Conservation (phyloP, 2,888 invertebrate genomes). For the Dioctria linearis region DNA sequence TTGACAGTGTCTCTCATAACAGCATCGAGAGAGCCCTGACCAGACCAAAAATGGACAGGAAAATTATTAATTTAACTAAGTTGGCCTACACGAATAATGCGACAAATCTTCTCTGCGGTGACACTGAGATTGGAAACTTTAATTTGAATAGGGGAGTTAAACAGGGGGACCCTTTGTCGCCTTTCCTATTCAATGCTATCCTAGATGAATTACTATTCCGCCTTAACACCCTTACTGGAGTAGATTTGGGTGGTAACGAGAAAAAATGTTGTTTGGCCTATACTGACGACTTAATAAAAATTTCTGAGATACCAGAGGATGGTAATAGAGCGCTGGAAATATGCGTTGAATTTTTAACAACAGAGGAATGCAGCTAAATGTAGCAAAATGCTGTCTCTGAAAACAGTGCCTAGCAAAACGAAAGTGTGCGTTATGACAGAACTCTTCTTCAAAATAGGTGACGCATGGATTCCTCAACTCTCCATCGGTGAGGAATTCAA, state of each 20-base stretch:
- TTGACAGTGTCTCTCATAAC: not conserved
- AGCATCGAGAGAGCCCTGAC: not conserved
- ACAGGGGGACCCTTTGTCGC: constrained; percentile 1
- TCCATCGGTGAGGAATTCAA: no score
- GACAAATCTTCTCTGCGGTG: not conserved
- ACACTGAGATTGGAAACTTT: not conserved
- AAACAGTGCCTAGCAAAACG: no score
- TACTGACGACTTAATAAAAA: not conserved
- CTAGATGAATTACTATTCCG: not conserved
- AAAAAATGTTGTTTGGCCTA: not conserved
- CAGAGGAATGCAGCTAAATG: no score
- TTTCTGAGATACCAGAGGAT: no score
- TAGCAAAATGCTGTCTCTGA: no score
- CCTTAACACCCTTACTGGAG: not conserved
- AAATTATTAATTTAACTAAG: not conserved
- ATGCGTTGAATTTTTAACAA: no score
- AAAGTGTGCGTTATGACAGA: no score
- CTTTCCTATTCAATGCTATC: not conserved
- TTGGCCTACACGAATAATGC: not conserved
- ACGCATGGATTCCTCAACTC: no score
- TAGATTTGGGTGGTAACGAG: not conserved
- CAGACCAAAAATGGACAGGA: not conserved
- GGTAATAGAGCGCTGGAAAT: no score
- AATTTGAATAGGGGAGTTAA: not conserved
- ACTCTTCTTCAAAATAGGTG: no score